These are phyloP conservation scores for Zosterops japonicus DNA, from an alignment of 2,113 vertebrate genomes.

Conservation along the genomic window DNA sequence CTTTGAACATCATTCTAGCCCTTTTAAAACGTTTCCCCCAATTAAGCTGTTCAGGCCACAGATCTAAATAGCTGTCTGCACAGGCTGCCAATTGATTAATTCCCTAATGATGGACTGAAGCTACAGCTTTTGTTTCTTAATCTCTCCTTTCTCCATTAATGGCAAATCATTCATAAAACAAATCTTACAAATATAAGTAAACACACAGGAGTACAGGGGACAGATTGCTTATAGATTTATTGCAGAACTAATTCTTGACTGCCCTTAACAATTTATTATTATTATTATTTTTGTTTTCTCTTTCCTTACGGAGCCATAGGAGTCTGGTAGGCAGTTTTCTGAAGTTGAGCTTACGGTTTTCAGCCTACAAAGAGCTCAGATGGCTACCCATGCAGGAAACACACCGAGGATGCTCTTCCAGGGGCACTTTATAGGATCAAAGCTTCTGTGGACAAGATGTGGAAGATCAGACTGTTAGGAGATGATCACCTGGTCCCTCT, in stretches of 20 bases:
- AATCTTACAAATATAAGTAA: constrained; percentile 67
- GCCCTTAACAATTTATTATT: constrained; percentile 15
- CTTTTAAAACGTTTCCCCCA: constrained; percentile 76
- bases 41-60: constrained; percentile 77
- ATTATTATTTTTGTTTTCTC: constrained; percentile 30
- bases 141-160: constrained; percentile 74
- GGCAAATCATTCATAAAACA: constrained; percentile 67
- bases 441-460: neutral
- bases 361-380: neutral
- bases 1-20: constrained; percentile 74
- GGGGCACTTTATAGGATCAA: neutral
- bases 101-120: constrained; percentile 83
- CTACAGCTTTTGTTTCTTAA: constrained; percentile 80
- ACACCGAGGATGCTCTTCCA: neutral
- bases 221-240: constrained; percentile 44
- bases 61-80: constrained; percentile 79
- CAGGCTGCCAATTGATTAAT: constrained; percentile 81
- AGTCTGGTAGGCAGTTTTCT: neutral
- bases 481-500: neutral
- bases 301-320: neutral
- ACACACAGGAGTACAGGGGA: constrained; percentile 19
- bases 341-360: neutral
- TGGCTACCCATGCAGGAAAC: neutral
- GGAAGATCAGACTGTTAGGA: neutral
- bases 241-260: constrained; percentile 58